These are phyloP conservation scores for Xestobium rufovillosum DNA, from an alignment of 2,888 invertebrate species.

Conservation along the genomic window DNA sequence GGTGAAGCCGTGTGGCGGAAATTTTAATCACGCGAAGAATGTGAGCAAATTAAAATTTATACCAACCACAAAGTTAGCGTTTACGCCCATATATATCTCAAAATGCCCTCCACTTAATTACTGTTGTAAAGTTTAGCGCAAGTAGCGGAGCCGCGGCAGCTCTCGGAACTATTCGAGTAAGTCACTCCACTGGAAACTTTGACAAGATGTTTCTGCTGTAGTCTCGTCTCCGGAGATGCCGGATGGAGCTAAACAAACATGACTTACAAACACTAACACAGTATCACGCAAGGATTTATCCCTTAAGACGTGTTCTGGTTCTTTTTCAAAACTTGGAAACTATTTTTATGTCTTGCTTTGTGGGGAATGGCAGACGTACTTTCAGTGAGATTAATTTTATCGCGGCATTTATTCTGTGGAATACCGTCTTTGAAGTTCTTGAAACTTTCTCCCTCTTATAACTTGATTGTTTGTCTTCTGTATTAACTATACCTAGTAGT, in stretches of 20 bases:
- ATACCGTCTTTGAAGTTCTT: too few species aligned
- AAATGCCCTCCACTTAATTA: conserved; percentile 33
- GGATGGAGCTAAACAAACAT: conserved; percentile 1
- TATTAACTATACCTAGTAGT: too few species aligned
- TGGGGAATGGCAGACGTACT: too few species aligned
- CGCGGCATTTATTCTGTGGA: too few species aligned
- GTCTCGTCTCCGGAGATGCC: neutral
- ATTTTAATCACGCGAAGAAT: neutral
- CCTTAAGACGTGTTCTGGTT: neutral
- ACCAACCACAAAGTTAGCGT: conserved; percentile 24
- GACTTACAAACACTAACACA: neutral
- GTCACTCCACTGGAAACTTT: neutral
- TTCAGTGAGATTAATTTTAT: too few species aligned
- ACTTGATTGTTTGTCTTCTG: too few species aligned
- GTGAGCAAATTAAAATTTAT: conserved; percentile 26
- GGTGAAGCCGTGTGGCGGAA: too few species aligned
- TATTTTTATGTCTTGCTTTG: too few species aligned
- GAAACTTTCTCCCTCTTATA: too few species aligned
- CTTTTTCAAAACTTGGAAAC: too few species aligned
- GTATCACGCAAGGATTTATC: neutral
- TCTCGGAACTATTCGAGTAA: conserved; percentile 23
- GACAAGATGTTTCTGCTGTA: neutral
- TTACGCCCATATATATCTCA: conserved; percentile 28
- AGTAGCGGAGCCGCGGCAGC: conserved; percentile 27
- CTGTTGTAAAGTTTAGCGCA: conserved; percentile 33